These are phyloP conservation scores for Zhengitettix transpicula DNA, from an alignment of 2,888 invertebrate species.

Conservation along the genomic window DNA sequence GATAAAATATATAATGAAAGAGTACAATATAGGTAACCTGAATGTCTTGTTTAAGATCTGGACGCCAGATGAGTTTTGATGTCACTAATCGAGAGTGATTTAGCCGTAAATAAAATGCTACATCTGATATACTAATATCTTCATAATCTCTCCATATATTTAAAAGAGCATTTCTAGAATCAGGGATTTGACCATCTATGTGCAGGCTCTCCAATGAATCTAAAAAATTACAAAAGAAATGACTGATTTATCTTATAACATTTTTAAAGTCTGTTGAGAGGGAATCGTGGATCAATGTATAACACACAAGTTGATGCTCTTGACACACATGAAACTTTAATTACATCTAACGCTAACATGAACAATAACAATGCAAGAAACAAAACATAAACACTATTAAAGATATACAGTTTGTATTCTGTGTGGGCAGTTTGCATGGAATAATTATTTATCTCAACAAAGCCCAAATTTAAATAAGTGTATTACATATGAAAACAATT, in stretches of 20 bases:
- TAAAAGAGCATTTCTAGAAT: slow-evolving; percentile 56
- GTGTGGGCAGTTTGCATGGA: too few species aligned
- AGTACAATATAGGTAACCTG: background rate
- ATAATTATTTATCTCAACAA: too few species aligned
- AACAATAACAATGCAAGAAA: too few species aligned
- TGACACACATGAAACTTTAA: background rate
- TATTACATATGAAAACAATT: too few species aligned
- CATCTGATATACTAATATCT: slow-evolving; percentile 58
- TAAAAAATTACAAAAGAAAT: background rate
- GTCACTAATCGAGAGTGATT: slow-evolving; percentile 72
- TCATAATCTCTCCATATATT: slow-evolving; percentile 71
- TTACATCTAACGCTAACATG: background rate
- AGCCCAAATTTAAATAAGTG: slow-evolving; percentile 19
- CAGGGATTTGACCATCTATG: slow-evolving; percentile 58
- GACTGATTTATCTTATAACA: background rate
- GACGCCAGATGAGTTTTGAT: slow-evolving; percentile 64
- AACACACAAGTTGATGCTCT: too few species aligned
- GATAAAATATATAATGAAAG: too few species aligned
- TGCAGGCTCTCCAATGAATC: slow-evolving; percentile 26
- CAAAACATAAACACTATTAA: too few species aligned
- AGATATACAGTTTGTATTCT: too few species aligned
- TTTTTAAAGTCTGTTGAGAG: too few species aligned
- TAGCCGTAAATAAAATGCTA: slow-evolving; percentile 59
- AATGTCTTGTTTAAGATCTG: slow-evolving; percentile 41
- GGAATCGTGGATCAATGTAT: background rate